Base-by-base conservation (phyloP, 2,888 invertebrate genomes). In the Melipona bicolor region DNA sequence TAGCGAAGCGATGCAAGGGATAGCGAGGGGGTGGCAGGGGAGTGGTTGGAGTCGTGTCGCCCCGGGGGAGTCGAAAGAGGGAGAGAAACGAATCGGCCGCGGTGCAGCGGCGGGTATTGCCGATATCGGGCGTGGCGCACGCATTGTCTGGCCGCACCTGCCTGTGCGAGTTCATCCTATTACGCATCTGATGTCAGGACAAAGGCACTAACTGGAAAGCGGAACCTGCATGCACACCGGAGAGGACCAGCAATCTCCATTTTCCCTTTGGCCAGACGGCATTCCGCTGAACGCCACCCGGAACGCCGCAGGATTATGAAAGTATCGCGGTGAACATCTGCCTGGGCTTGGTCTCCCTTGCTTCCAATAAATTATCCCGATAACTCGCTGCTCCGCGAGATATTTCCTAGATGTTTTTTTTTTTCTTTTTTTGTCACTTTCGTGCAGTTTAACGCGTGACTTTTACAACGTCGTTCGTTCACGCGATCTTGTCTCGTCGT, bases 151-250 rank as follows among this genome's bases (percentile, higher is more conserved):
- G 59, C 74, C 56, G 72, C 77, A 71, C 56, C 75, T 76, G 79
- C 24, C 71, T 76, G 43, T 43, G 83, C 81, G 79, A 83, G 71
- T 85, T 88, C 87, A 80, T 84, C 84, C 89, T 85, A 85, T 88
- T 88, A 89, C 88, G 82, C 88, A 86, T 86, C 86, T 83, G 79
- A 85, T 87, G 87, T 85, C 86, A 78, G 87, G 81, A 85, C 87
- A 87, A 87, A 86, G 79, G 81, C 83, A 81, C 81, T 84, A 84
- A 81, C 86, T 81, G 80, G 82, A 86, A 86, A 86, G 84, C 80
- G 75, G 85, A 78, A 84, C 81, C 86, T 87, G 71, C 87, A 82
- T 82, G 59, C 79, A 68, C 82, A 32, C 43, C 77, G 61, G 61
- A 67, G 76, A 67, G 76, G 61, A 52, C 73, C 81, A 72, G 72